Evolutionary conservation across 1,140 invertebrate genomes (phyloP).

Genomic region (Cotesia glomerata): DNA sequence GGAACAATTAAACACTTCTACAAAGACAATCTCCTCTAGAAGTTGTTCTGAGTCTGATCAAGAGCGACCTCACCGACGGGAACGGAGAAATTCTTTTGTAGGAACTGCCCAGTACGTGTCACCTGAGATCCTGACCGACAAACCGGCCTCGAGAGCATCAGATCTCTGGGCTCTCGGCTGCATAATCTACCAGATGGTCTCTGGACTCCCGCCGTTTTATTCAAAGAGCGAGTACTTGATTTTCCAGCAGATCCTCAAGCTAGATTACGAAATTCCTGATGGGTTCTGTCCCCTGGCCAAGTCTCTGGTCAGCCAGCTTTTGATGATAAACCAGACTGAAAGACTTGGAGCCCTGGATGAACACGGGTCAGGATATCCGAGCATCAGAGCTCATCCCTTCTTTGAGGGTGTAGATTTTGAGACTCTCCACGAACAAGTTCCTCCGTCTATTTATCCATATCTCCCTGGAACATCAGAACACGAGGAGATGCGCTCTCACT

Average conservation of each 20-base stretch:
- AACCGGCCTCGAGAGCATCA: conserved; percentile 78
- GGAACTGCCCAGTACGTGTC: conserved; percentile 99
- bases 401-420: conserved; percentile 87
- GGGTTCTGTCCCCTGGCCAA: conserved; percentile 84
- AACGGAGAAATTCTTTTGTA: conserved; percentile 87
- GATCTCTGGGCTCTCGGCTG: conserved; percentile 99
- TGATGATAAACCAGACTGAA: conserved; percentile 81
- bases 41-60: conserved; percentile 16
- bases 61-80: conserved; percentile 51
- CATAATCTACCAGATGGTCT: conserved; percentile 96
- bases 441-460: conserved; percentile 86
- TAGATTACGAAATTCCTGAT: conserved; percentile 92
- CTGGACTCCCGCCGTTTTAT: conserved; percentile 90
- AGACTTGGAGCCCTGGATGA: conserved; percentile 85
- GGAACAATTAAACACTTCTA: conserved; percentile 9
- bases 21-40: conserved; percentile 17
- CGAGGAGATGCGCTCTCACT: conserved; percentile 70
- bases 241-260: conserved; percentile 92
- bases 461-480: conserved; percentile 78
- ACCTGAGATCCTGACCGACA: conserved; percentile 90
- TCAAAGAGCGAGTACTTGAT: conserved; percentile 95
- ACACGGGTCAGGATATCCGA: conserved; percentile 75
- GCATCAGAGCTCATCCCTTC: conserved; percentile 85
- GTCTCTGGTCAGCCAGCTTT: conserved; percentile 86
- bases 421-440: conserved; percentile 75